Percentiles rank a stretch among this genome's conserved stretches.
Evolutionary conservation across 2,113 vertebrate species (phyloP).

Genomic region (Geothlypis trichas): DNA sequence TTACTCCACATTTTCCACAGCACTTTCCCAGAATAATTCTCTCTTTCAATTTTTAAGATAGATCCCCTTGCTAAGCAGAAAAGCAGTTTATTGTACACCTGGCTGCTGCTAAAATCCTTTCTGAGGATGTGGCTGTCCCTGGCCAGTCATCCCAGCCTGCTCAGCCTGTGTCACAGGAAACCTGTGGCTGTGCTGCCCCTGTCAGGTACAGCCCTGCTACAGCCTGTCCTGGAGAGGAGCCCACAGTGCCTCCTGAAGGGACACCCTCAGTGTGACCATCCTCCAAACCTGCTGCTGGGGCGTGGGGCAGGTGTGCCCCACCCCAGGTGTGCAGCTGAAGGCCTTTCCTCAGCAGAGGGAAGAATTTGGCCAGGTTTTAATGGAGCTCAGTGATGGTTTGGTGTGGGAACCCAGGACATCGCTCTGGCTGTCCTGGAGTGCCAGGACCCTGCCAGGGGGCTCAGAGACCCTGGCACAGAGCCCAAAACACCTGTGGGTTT

Average conservation of each 20-base stretch:
- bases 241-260: conserved; percentile 48
- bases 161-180: conserved; percentile 32
- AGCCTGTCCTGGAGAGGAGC: conserved; percentile 17
- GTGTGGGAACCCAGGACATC: too few species aligned
- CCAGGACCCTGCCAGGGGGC: too few species aligned
- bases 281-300: not conserved
- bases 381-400: not conserved
- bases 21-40: not conserved
- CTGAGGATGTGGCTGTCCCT: not conserved
- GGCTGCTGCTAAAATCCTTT: not conserved
- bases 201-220: not conserved
- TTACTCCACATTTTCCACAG: not conserved
- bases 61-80: not conserved
- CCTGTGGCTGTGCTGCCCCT: conserved; percentile 16
- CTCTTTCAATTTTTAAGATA: not conserved
- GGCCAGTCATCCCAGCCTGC: not conserved
- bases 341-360: not conserved
- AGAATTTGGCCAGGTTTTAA: not conserved
- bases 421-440: too few species aligned
- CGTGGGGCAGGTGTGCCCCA: not conserved
- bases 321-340: not conserved
- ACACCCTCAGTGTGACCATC: not conserved
- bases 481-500: too few species aligned
- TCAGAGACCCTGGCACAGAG: too few species aligned
- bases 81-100: not conserved